Conservation (phyloP, 2,113 vertebrate species). For the Vulpes vulpes region DNA sequence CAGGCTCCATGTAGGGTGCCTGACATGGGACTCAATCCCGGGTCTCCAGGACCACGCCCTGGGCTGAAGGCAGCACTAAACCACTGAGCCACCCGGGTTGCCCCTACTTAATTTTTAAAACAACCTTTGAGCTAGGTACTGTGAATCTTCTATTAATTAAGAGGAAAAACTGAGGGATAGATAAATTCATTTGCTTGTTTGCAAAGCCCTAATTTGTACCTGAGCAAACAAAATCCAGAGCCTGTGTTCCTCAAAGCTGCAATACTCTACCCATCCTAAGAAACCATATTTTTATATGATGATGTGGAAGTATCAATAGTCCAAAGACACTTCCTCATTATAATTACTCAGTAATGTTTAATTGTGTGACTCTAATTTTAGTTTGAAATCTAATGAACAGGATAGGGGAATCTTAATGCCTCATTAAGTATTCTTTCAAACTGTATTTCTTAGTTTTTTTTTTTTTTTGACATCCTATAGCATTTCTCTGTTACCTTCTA, state of each 20-base stretch:
- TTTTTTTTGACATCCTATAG: neutral
- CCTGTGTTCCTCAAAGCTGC: neutral
- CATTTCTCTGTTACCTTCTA: neutral
- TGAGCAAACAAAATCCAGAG: neutral
- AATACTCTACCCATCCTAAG: neutral
- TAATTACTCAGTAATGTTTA: slow-evolving; percentile 6
- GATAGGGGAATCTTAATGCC: neutral
- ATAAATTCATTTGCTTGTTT: neutral
- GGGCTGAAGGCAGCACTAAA: too few relatives aligned
- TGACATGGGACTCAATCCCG: too few relatives aligned
- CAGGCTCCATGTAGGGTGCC: too few relatives aligned
- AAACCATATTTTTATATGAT: neutral
- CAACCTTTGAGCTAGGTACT: neutral
- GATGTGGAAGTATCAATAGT: neutral
- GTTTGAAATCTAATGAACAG: neutral
- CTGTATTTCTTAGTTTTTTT: neutral
- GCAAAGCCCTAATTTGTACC: neutral
- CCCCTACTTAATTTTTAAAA: neutral
- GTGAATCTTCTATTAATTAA: neutral
- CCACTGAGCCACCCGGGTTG: too few relatives aligned
- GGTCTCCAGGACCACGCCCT: too few relatives aligned
- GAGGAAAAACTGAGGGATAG: neutral
- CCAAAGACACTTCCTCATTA: neutral
- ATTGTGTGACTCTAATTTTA: neutral
- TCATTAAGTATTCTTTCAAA: neutral